phyloP scores from a whole-genome alignment of 2,113 vertebrate genomes.

The Spea bombifrons region DNA sequence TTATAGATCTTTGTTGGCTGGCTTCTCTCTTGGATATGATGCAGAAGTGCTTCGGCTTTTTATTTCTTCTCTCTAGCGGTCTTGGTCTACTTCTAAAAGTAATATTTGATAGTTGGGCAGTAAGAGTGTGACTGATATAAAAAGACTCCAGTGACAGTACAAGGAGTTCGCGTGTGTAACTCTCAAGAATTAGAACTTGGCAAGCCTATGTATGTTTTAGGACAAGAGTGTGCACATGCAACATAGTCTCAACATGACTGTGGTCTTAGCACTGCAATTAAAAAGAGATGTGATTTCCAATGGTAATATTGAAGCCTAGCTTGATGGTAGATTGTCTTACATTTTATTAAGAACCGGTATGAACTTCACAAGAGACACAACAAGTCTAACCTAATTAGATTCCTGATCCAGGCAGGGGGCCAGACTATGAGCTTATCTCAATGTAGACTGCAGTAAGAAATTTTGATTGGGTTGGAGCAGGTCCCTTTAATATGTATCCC shows the following conservation, averaged over 20 bases:
- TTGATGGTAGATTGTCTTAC: background rate
- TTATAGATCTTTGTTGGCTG: slow-evolving; percentile 44
- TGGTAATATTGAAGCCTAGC: slow-evolving; percentile 16
- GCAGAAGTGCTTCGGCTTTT: slow-evolving; percentile 25
- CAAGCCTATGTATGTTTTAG: background rate
- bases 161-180: background rate
- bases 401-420: background rate
- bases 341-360: slow-evolving; percentile 9
- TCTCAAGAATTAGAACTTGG: slow-evolving; percentile 21
- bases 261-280: slow-evolving; percentile 11
- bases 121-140: slow-evolving; percentile 10
- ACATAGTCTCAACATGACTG: slow-evolving; percentile 19
- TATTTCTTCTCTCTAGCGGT: slow-evolving; percentile 38
- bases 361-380: background rate
- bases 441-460: background rate
- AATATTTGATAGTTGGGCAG: slow-evolving; percentile 26
- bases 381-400: background rate
- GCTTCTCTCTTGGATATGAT: slow-evolving; percentile 20
- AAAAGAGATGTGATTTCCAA: background rate
- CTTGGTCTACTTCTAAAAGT: slow-evolving; percentile 24
- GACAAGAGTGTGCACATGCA: background rate
- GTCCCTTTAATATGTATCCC: too few species aligned
- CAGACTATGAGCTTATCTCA: background rate
- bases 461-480: background rate
- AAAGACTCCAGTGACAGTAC: slow-evolving; percentile 17